Percentiles rank a stretch among this genome's conserved stretches.
Conservation (phyloP, 1,140 invertebrate species). For the Pogonognathellus flavescens region DNA sequence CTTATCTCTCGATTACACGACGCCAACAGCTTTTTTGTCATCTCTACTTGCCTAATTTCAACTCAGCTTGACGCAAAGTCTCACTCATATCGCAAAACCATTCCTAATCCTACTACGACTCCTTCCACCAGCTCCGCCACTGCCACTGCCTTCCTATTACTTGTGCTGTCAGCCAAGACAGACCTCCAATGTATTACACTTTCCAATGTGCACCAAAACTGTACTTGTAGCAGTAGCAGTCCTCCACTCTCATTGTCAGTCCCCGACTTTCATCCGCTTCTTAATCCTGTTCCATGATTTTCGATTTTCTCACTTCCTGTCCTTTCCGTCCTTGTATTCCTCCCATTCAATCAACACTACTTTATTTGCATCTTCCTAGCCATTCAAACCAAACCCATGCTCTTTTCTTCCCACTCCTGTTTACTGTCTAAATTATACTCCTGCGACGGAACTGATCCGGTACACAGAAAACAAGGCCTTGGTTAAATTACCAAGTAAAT, state of each 20-base stretch:
- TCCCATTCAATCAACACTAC: neutral
- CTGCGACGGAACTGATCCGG: no score
- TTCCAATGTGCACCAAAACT: neutral
- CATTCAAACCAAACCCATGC: neutral
- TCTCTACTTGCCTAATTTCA: slow-evolving; percentile 59
- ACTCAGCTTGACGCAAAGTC: slow-evolving; percentile 52
- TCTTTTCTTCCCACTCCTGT: neutral
- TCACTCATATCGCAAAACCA: slow-evolving; percentile 53
- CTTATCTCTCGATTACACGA: slow-evolving; percentile 68
- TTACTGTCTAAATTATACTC: neutral
- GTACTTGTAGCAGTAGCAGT: neutral
- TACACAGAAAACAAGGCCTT: no score
- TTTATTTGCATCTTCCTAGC: neutral
- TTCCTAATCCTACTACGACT: slow-evolving; percentile 51
- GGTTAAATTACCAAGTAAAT: no score
- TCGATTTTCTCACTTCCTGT: slow-evolving; percentile 21
- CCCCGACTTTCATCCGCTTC: neutral
- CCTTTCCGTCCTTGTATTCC: neutral
- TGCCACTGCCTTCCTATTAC: neutral
- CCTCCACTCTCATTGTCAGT: neutral
- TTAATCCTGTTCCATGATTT: slow-evolving; percentile 28
- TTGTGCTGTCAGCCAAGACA: neutral
- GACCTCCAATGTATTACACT: slow-evolving; percentile 16
- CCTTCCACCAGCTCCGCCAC: neutral
- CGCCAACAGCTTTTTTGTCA: slow-evolving; percentile 65